Evolutionary conservation across 2,797 vertebrate genomes (phyloP).

Genomic region (Sebastes iracundus): DNA sequence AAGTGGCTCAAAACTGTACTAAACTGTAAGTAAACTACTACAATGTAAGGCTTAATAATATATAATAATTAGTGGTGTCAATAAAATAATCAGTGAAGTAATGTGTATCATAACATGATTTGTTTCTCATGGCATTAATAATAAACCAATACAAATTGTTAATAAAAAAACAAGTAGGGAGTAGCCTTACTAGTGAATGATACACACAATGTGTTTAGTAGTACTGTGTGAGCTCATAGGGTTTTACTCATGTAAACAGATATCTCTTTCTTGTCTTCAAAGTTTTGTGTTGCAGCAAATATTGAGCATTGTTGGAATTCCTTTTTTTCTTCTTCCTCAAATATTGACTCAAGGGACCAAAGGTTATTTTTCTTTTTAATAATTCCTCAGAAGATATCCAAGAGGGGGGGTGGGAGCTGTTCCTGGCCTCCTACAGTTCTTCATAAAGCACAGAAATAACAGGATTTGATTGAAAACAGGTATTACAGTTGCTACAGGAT

Average conservation of each 20-base stretch:
- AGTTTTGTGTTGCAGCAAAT: slow-evolving; percentile 13
- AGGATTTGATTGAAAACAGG: slow-evolving; percentile 20
- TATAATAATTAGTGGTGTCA: background rate
- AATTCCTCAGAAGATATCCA: slow-evolving; percentile 34
- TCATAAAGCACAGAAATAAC: slow-evolving; percentile 14
- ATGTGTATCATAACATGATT: background rate
- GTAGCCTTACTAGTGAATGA: background rate
- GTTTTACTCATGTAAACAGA: background rate
- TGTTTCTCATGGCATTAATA: background rate
- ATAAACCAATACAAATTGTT: background rate
- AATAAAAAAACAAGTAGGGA: background rate
- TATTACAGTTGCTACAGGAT: slow-evolving; percentile 5
- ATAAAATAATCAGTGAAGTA: background rate
- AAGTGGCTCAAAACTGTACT: background rate
- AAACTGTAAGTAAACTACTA: background rate
- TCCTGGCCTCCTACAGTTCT: slow-evolving; percentile 8
- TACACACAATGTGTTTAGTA: background rate
- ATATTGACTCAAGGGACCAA: slow-evolving; percentile 53
- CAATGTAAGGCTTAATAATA: background rate
- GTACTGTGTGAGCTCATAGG: background rate
- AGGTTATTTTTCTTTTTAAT: slow-evolving; percentile 48
- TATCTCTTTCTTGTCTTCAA: slow-evolving; percentile 16
- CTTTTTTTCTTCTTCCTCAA: slow-evolving; percentile 36
- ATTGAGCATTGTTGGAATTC: slow-evolving; percentile 50
- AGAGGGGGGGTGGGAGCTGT: background rate